phyloP scores from a whole-genome alignment of 2,797 vertebrate species.

The Falco concolor region DNA sequence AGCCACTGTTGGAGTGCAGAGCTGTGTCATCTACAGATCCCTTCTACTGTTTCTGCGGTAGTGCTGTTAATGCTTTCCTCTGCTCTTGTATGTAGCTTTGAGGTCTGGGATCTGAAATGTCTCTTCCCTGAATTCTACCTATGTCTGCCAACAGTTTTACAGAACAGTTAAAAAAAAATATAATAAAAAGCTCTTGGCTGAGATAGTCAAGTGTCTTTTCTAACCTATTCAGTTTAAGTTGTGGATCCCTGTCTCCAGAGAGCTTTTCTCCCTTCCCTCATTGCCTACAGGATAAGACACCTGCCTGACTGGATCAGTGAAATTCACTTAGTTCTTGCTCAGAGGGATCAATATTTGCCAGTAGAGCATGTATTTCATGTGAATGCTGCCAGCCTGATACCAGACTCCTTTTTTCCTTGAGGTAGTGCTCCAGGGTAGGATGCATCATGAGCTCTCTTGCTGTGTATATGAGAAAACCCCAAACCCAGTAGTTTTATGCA shows the following conservation, averaged over 20 bases:
- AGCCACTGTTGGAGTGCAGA: background rate
- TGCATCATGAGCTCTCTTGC: background rate
- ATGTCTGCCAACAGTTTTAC: background rate
- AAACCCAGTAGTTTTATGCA: background rate
- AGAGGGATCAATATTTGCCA: constrained; percentile 24
- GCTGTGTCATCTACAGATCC: background rate
- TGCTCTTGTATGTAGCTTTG: background rate
- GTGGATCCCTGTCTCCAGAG: background rate
- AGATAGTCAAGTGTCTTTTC: background rate
- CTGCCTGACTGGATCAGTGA: background rate
- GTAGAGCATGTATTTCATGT: constrained; percentile 5
- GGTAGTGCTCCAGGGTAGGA: background rate
- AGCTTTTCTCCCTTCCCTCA: background rate
- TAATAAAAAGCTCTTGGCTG: background rate
- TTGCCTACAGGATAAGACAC: background rate
- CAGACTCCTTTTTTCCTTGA: background rate
- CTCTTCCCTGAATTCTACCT: background rate
- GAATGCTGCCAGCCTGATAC: background rate
- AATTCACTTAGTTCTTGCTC: background rate
- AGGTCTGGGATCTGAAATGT: background rate
- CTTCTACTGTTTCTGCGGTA: background rate
- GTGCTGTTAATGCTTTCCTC: background rate
- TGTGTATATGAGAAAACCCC: background rate
- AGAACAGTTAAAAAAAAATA: background rate
- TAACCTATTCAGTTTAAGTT: background rate